Evolutionary conservation across 2,113 vertebrate genomes (phyloP).

Genomic region (Clarias batrachus): DNA sequence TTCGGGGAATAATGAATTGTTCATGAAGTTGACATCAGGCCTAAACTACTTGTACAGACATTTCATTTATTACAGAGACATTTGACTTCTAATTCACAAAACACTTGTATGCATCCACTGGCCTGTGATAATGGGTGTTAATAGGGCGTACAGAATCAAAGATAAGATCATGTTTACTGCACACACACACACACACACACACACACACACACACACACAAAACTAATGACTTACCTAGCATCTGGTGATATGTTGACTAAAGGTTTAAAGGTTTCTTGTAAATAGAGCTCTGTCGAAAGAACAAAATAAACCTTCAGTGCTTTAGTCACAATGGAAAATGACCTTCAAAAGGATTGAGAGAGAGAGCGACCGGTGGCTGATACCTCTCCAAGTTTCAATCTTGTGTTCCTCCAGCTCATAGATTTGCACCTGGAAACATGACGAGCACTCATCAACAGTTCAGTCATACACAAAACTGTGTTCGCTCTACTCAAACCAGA

Average conservation of each 20-base stretch:
- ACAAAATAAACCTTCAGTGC: conserved; percentile 16
- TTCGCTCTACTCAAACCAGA: too few species aligned
- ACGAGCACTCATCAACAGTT: conserved; percentile 3
- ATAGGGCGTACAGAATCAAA: background rate
- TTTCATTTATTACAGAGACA: background rate
- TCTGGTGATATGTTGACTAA: conserved; percentile 97
- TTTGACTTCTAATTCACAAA: background rate
- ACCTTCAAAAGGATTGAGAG: conserved; percentile 35
- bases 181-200: background rate
- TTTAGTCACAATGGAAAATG: background rate
- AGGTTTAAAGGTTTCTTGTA: conserved; percentile 98
- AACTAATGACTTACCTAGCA: conserved; percentile 80
- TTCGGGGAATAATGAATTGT: too few species aligned
- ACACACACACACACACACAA: background rate
- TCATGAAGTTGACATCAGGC: too few species aligned
- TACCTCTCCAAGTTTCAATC: conserved; percentile 97
- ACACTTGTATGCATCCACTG: background rate
- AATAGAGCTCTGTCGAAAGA: conserved; percentile 86
- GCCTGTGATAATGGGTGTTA: background rate
- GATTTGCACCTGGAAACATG: conserved; percentile 87
- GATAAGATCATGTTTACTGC: background rate
- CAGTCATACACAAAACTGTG: too few species aligned
- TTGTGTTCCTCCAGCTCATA: conserved; percentile 98
- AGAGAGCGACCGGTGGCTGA: background rate
- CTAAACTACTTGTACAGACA: too few species aligned